These are phyloP conservation scores for Pogonus chalceus DNA, from an alignment of 1,140 invertebrate genomes.

Conservation along the genomic window DNA sequence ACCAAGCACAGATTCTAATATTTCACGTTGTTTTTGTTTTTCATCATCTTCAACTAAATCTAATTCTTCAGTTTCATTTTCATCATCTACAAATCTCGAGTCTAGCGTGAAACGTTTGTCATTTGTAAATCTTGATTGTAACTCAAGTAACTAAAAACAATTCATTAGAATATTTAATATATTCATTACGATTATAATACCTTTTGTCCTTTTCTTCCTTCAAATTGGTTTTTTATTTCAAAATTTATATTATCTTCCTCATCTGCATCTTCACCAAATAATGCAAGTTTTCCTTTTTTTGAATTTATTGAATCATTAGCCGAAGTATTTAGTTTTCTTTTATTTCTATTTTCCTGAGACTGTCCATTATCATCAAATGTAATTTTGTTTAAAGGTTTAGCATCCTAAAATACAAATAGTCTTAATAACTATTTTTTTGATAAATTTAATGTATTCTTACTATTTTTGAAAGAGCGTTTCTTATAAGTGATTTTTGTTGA, in stretches of 20 bases:
- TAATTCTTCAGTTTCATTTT: conserved; percentile 23
- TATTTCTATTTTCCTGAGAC: conserved; percentile 12
- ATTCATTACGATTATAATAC: conserved; percentile 22
- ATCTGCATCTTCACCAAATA: conserved; percentile 40
- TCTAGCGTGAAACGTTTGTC: conserved; percentile 50
- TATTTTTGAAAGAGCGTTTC: conserved; percentile 42
- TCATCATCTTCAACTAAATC: conserved; percentile 37
- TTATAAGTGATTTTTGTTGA: conserved; percentile 44
- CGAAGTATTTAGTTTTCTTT: conserved; percentile 20
- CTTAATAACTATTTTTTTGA: conserved; percentile 8
- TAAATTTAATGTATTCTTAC: conserved; percentile 32
- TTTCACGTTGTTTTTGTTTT: conserved; percentile 45
- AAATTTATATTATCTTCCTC: conserved; percentile 39
- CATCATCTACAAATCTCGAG: conserved; percentile 44
- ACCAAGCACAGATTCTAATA: conserved; percentile 46
- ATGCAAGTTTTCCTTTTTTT: conserved; percentile 24
- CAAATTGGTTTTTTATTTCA: conserved; percentile 41
- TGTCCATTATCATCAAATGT: conserved; percentile 42
- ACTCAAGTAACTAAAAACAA: conserved; percentile 38
- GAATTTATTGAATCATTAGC: conserved; percentile 9
- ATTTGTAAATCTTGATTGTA: conserved; percentile 45
- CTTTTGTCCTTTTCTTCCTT: conserved; percentile 45
- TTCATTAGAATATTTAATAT: conserved; percentile 8
- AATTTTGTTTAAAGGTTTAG: conserved; percentile 43
- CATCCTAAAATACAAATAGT: conserved; percentile 37